Evolutionary conservation across 2,888 invertebrate species (phyloP).

Genomic region (Lutraria lutraria): DNA sequence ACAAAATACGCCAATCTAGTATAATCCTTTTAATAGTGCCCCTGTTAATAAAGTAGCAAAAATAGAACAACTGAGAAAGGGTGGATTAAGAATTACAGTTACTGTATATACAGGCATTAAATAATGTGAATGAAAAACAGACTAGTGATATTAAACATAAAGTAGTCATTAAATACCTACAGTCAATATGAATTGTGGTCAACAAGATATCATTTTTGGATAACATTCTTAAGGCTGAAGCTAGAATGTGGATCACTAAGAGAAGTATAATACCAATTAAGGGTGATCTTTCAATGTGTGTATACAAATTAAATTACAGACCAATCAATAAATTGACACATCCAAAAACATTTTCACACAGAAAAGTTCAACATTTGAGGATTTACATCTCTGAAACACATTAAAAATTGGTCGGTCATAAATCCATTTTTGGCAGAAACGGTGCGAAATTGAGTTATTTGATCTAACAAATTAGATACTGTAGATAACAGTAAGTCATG

Average conservation of each 20-base stretch:
- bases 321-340: neutral
- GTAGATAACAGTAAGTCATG: constrained; percentile 1
- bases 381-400: neutral
- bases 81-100: no score
- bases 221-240: neutral
- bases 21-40: no score
- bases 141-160: no score
- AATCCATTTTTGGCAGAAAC: neutral
- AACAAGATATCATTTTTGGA: no score
- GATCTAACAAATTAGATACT: neutral
- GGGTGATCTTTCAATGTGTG: neutral
- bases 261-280: neutral
- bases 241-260: neutral
- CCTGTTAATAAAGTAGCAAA: no score
- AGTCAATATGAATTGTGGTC: no score
- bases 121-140: no score
- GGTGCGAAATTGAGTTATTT: constrained; percentile 3
- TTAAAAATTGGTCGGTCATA: neutral
- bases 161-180: no score
- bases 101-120: no score
- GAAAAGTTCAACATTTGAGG: neutral
- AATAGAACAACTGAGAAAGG: no score
- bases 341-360: neutral
- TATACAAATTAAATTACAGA: neutral
- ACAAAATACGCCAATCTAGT: no score